These are phyloP conservation scores for Turritopsis rubra DNA, from an alignment of 30 jellyfish, hydroid and myxozoan genomes.

Conservation along the genomic window DNA sequence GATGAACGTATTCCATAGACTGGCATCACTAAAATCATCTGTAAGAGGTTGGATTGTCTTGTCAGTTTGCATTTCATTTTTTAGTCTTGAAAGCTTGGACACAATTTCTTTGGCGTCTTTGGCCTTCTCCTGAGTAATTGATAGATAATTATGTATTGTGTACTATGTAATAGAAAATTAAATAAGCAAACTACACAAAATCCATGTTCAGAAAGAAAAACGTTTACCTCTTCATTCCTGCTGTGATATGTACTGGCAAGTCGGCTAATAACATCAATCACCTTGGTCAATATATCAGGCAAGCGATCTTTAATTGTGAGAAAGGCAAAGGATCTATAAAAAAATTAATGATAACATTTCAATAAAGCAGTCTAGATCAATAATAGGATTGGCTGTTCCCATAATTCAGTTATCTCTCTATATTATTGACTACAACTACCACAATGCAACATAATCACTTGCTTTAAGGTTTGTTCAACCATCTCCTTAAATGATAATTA, in stretches of 20 bases:
- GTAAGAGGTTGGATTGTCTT: constrained; percentile 38
- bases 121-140: constrained; percentile 42
- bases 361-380: not conserved
- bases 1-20: constrained; percentile 57
- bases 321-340: constrained; percentile 83
- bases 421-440: no score
- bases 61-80: constrained; percentile 91
- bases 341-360: not conserved
- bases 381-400: no score
- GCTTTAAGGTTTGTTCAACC: no score
- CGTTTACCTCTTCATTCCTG: constrained; percentile 46
- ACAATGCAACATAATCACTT: no score
- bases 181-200: no score
- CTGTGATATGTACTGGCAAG: constrained; percentile 52
- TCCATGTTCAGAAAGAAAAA: no score
- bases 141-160: no score
- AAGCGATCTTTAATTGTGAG: constrained; percentile 89
- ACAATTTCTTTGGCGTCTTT: constrained; percentile 67
- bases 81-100: constrained; percentile 46
- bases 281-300: constrained; percentile 94
- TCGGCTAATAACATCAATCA: constrained; percentile 73
- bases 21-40: constrained; percentile 42
- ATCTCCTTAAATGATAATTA: no score
- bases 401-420: no score
- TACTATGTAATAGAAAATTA: no score